A percentile compares a stretch with the other conserved stretches of the same genome.
Conservation (phyloP, 2,888 invertebrate species). For the Drosophila kanekoi region DNA sequence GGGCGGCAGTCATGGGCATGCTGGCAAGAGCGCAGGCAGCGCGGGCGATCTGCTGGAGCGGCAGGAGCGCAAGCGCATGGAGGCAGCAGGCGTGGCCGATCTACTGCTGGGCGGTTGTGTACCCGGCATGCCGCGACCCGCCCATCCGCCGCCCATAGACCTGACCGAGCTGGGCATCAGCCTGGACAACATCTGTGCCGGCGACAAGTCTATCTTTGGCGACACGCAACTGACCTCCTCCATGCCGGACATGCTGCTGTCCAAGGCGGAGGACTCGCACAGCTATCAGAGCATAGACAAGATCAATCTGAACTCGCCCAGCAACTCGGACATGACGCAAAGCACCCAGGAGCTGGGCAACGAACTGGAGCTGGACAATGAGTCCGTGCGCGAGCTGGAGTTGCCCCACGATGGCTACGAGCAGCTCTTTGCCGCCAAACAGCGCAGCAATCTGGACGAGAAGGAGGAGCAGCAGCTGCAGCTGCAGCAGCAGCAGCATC, state of each 20-base stretch:
- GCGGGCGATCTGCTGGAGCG: constrained; percentile 80
- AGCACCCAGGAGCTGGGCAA: constrained; percentile 84
- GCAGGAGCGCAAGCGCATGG: constrained; percentile 78
- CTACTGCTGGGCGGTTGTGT: constrained; percentile 80
- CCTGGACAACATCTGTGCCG: constrained; percentile 86
- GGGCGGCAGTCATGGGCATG: constrained; percentile 36
- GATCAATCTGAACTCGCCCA: constrained; percentile 83
- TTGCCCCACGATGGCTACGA: constrained; percentile 80
- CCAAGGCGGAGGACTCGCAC: constrained; percentile 83
- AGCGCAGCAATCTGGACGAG: constrained; percentile 50
- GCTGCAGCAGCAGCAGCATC: constrained; percentile 45
- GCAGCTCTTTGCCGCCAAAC: constrained; percentile 58
- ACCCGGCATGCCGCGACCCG: constrained; percentile 85
- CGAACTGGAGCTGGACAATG: constrained; percentile 81
- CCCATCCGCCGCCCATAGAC: constrained; percentile 88
- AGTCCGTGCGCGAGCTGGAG: constrained; percentile 73
- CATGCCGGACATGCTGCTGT: constrained; percentile 87
- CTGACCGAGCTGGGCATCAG: constrained; percentile 86
- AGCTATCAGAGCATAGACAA: constrained; percentile 85
- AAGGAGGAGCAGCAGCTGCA: constrained; percentile 52
- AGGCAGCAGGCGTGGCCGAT: constrained; percentile 79
- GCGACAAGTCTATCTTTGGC: constrained; percentile 84
- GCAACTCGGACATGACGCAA: constrained; percentile 83
- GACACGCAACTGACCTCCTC: constrained; percentile 86
- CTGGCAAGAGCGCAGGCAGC: constrained; percentile 71